Evolutionary conservation across 2,888 invertebrate genomes (phyloP).

Genomic region (Meliscaeva auricollis): DNA sequence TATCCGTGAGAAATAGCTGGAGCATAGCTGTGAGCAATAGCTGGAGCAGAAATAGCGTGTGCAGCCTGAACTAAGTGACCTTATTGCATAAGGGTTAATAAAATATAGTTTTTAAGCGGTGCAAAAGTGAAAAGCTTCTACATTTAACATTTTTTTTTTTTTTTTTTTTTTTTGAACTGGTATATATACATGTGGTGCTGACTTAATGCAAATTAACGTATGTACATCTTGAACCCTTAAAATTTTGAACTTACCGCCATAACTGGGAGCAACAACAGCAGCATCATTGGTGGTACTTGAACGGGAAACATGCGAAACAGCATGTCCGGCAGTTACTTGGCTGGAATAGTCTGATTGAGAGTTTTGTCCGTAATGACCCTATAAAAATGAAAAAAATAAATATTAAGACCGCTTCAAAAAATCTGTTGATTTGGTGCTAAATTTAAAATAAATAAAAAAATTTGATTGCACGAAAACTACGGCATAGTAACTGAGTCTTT

Average conservation of each 20-base stretch:
- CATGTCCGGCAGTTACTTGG: constrained; percentile 83
- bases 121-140: constrained; percentile 62
- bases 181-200: constrained; percentile 31
- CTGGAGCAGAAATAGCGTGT: constrained; percentile 78
- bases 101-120: constrained; percentile 67
- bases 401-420: no score
- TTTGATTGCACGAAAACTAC: no score
- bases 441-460: no score
- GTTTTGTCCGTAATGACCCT: constrained; percentile 83
- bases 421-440: no score
- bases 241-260: constrained; percentile 76
- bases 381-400: neutral
- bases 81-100: no score
- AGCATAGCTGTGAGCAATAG: constrained; percentile 67
- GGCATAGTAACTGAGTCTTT: no score
- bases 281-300: constrained; percentile 83
- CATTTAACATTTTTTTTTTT: neutral
- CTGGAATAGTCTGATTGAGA: constrained; percentile 84
- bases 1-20: constrained; percentile 75
- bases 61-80: constrained; percentile 79
- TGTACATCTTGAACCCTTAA: neutral
- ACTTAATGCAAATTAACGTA: constrained; percentile 10
- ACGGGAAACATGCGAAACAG: constrained; percentile 83
- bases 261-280: constrained; percentile 80
- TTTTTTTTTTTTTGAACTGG: no score